Evolutionary conservation across 1,140 invertebrate genomes (phyloP).

Genomic region (Coenobita brevimanus): DNA sequence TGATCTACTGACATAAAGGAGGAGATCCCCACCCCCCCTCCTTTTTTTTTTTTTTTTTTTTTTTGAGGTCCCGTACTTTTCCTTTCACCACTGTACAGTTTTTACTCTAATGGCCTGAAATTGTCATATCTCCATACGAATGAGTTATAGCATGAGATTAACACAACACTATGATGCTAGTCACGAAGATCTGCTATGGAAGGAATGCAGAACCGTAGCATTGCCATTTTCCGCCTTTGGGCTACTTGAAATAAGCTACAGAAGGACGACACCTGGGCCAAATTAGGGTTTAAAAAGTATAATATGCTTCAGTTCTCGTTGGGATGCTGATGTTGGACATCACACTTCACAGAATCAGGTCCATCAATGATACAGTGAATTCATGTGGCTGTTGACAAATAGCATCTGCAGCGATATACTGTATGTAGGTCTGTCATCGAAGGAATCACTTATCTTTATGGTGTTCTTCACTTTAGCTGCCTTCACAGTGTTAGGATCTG

Average conservation of each 20-base stretch:
- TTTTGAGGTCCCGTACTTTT: conserved; percentile 24
- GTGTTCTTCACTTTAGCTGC: conserved; percentile 3
- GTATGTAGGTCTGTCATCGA: background rate
- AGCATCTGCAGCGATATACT: conserved; percentile 18
- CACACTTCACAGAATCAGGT: background rate
- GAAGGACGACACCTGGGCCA: no score
- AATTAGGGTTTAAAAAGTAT: no score
- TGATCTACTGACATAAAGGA: conserved; percentile 18
- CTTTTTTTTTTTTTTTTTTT: no score
- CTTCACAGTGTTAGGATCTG: background rate
- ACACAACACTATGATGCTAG: no score
- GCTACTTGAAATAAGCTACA: no score
- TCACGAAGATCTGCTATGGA: no score
- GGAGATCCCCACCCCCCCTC: background rate
- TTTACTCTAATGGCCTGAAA: no score
- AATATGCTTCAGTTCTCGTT: conserved; percentile 19
- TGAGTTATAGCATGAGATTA: no score
- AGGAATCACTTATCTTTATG: background rate
- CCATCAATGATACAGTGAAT: conserved; percentile 16
- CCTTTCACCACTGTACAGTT: conserved; percentile 1
- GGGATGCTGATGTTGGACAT: conserved; percentile 9
- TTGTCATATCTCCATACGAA: no score
- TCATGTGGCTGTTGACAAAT: conserved; percentile 22
- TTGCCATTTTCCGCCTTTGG: no score
- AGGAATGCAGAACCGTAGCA: no score